These are phyloP conservation scores for Apomyelois bistriatella DNA, from an alignment of 2,888 invertebrate species.

Conservation along the genomic window DNA sequence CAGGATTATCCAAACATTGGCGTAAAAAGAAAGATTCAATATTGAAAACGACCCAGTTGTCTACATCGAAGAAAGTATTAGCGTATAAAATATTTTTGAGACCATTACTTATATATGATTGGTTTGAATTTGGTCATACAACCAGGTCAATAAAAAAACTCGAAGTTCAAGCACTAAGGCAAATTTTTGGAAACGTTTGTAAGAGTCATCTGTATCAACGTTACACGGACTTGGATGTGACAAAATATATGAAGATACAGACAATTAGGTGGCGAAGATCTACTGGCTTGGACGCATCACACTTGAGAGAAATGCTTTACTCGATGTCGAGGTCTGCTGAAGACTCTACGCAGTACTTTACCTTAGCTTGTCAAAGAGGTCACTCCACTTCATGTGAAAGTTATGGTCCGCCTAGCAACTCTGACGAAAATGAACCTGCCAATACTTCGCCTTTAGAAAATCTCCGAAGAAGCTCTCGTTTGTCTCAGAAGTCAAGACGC, in stretches of 20 bases:
- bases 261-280: slow-evolving; percentile 39
- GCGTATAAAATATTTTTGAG: slow-evolving; percentile 50
- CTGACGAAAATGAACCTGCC: not conserved
- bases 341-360: slow-evolving; percentile 32
- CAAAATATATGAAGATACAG: slow-evolving; percentile 36
- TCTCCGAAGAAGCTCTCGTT: slow-evolving; percentile 17
- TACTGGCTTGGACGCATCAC: slow-evolving; percentile 23
- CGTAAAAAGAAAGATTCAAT: slow-evolving; percentile 26
- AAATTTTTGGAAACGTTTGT: slow-evolving; percentile 32
- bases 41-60: slow-evolving; percentile 28
- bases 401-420: too few species aligned
- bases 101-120: slow-evolving; percentile 42
- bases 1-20: slow-evolving; percentile 25
- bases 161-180: slow-evolving; percentile 37
- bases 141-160: slow-evolving; percentile 27
- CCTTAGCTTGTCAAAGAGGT: slow-evolving; percentile 14
- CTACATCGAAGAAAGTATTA: slow-evolving; percentile 35
- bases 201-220: slow-evolving; percentile 27
- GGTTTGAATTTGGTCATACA: slow-evolving; percentile 35
- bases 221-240: slow-evolving; percentile 41
- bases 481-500: slow-evolving; percentile 11
- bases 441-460: not conserved
- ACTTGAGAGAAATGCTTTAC: slow-evolving; percentile 29
- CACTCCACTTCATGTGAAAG: not conserved
- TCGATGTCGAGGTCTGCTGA: slow-evolving; percentile 19